phyloP scores from a whole-genome alignment of 2,113 vertebrate genomes.

The Oncorhynchus mykiss region DNA sequence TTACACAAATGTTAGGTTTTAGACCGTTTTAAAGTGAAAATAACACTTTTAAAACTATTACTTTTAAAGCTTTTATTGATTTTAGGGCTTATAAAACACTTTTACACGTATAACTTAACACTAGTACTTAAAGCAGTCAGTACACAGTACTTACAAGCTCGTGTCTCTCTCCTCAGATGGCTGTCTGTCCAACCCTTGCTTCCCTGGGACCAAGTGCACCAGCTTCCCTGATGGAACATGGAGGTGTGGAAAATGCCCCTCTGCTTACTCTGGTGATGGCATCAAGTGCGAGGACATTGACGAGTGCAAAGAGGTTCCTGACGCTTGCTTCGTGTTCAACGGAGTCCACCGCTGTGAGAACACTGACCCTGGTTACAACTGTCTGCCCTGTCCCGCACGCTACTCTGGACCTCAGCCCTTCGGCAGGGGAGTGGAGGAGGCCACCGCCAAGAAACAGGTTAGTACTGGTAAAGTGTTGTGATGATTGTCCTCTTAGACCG shows the following conservation, averaged over 20 bases:
- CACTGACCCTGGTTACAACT: constrained; percentile 94
- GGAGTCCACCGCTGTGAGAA: constrained; percentile 95
- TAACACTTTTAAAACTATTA: too few species aligned
- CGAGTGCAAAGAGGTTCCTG: constrained; percentile 93
- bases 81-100: too few species aligned
- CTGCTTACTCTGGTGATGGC: constrained; percentile 90
- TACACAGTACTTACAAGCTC: neutral
- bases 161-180: constrained; percentile 79
- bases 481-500: neutral
- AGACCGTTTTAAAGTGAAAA: too few species aligned
- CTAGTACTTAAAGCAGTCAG: too few species aligned
- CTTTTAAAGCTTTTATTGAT: too few species aligned
- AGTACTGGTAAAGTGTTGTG: constrained; percentile 16
- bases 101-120: too few species aligned
- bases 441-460: constrained; percentile 90
- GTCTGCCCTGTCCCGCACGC: constrained; percentile 90
- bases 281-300: constrained; percentile 89
- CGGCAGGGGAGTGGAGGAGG: constrained; percentile 85
- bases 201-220: constrained; percentile 86
- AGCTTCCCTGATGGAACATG: constrained; percentile 93
- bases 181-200: constrained; percentile 96
- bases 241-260: constrained; percentile 93
- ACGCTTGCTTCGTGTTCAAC: constrained; percentile 88
- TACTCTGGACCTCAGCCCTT: constrained; percentile 91
- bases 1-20: too few species aligned